Evolutionary conservation across 2,797 vertebrate species (phyloP).

Genomic region (Sebastes paucispinis): DNA sequence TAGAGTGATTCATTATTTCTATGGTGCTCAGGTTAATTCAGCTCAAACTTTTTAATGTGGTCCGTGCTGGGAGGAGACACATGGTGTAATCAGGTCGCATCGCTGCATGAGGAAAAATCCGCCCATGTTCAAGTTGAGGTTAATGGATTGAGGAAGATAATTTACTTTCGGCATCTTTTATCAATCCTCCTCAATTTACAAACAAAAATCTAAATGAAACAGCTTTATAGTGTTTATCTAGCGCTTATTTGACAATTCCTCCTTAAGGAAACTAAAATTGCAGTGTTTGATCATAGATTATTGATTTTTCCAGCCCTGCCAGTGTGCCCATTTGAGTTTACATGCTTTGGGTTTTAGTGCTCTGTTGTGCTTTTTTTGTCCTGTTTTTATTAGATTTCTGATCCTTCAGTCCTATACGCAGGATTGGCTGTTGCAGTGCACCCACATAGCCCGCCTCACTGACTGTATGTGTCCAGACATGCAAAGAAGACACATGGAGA

Average conservation of each 20-base stretch:
- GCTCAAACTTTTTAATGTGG: constrained; percentile 44
- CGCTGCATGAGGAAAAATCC: constrained; percentile 64
- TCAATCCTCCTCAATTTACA: constrained; percentile 1
- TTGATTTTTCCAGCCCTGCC: constrained; percentile 29
- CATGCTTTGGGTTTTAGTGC: constrained; percentile 60
- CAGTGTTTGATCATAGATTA: not conserved
- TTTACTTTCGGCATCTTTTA: not conserved
- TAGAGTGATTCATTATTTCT: constrained; percentile 61
- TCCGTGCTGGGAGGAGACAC: constrained; percentile 55
- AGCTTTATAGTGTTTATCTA: not conserved
- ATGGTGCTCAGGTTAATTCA: constrained; percentile 73
- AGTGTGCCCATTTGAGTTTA: constrained; percentile 61
- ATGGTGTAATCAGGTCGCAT: constrained; percentile 58
- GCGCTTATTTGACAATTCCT: constrained; percentile 13
- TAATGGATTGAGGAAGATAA: not conserved
- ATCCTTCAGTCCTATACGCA: constrained; percentile 72
- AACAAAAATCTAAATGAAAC: not conserved
- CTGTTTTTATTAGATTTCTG: constrained; percentile 52
- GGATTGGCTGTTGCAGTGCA: constrained; percentile 70
- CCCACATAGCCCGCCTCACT: constrained; percentile 75
- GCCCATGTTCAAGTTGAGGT: constrained; percentile 13
- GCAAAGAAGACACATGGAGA: constrained; percentile 14
- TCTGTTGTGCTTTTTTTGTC: constrained; percentile 54
- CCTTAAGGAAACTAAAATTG: constrained; percentile 4
- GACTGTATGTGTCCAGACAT: constrained; percentile 36